A percentile compares a stretch with the other conserved stretches of the same genome.
Evolutionary conservation across 2,888 invertebrate species (phyloP).

Genomic region (Drosophila parthenogenetica): DNA sequence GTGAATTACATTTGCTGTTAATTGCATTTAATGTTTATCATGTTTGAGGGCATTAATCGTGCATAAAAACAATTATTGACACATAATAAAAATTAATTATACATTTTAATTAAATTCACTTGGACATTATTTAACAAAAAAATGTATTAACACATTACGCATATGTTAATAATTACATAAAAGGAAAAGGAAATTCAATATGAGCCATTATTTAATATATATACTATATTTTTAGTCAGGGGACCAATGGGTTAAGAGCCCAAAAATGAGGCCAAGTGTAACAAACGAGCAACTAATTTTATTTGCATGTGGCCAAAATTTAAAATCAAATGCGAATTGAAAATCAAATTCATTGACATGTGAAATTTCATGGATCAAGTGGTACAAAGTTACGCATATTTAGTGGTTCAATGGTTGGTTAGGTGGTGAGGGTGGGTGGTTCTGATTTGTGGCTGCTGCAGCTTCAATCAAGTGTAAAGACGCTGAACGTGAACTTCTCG

Average conservation of each 20-base stretch:
- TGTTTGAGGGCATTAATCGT: slow-evolving; percentile 18
- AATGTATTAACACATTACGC: neutral
- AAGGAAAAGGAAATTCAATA: neutral
- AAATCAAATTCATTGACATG: slow-evolving; percentile 69
- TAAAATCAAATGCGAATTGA: slow-evolving; percentile 23
- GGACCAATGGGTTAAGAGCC: neutral
- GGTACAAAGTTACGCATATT: slow-evolving; percentile 29
- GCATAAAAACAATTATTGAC: slow-evolving; percentile 15
- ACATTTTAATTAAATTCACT: slow-evolving; percentile 12
- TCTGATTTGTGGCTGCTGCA: slow-evolving; percentile 40
- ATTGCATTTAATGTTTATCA: slow-evolving; percentile 14
- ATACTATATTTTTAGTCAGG: slow-evolving; percentile 4
- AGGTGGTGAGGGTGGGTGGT: neutral
- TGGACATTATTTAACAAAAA: neutral
- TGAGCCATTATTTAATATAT: neutral
- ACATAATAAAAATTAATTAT: slow-evolving; percentile 29
- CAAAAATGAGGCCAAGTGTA: slow-evolving; percentile 15
- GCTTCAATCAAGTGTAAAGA: slow-evolving; percentile 63
- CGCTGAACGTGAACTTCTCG: slow-evolving; percentile 43
- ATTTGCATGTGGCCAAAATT: slow-evolving; percentile 20
- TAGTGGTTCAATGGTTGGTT: slow-evolving; percentile 11
- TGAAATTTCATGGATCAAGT: slow-evolving; percentile 72
- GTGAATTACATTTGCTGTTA: slow-evolving; percentile 17
- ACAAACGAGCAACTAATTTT: slow-evolving; percentile 31
- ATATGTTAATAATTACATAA: neutral